phyloP scores from a whole-genome alignment of 2,797 vertebrate species.

The Acrossocheilus wenchowensis region DNA sequence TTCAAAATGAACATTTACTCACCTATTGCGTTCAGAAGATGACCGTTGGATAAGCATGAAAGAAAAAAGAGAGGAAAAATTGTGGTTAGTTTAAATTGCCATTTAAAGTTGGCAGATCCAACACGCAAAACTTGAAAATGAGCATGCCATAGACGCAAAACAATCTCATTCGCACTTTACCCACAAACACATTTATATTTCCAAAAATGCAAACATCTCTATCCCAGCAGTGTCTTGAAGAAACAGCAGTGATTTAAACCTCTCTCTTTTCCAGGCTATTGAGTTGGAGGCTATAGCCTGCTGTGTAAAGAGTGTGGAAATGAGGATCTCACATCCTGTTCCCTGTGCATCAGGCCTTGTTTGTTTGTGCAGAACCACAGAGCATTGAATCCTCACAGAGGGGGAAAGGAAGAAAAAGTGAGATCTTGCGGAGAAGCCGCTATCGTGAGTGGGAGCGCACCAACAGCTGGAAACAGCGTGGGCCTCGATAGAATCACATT shows the following conservation, averaged over 20 bases:
- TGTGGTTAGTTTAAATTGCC: constrained; percentile 25
- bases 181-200: constrained; percentile 37
- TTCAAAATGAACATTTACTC: constrained; percentile 45
- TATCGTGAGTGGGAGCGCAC: constrained; percentile 47
- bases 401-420: constrained; percentile 33
- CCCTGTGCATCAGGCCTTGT: constrained; percentile 49
- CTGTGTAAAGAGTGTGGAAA: constrained; percentile 49
- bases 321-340: constrained; percentile 45
- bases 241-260: constrained; percentile 51
- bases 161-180: constrained; percentile 22
- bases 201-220: constrained; percentile 21
- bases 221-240: constrained; percentile 39
- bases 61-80: constrained; percentile 27
- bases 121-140: constrained; percentile 12
- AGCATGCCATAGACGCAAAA: not conserved
- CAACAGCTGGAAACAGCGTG: constrained; percentile 61
- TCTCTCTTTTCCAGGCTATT: constrained; percentile 51
- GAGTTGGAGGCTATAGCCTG: constrained; percentile 46
- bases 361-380: constrained; percentile 52
- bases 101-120: constrained; percentile 1
- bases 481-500: constrained; percentile 59
- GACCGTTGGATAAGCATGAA: constrained; percentile 36
- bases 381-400: constrained; percentile 45
- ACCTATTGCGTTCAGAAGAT: constrained; percentile 48
- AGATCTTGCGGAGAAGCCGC: constrained; percentile 5